Evolutionary conservation across 2,888 invertebrate species (phyloP).

Genomic region (Poecilobothrus nobilitatus): DNA sequence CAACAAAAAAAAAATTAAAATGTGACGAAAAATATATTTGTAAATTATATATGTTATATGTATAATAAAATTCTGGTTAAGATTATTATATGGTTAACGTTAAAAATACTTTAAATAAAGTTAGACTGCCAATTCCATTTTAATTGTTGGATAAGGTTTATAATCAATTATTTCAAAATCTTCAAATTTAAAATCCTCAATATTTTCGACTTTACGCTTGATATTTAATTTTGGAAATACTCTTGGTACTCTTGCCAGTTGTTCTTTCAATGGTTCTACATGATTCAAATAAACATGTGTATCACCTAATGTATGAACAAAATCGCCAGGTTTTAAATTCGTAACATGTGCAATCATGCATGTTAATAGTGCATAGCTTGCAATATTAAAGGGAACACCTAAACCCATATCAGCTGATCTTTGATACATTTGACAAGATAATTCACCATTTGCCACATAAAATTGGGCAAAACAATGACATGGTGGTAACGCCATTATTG

Average conservation of each 20-base stretch:
- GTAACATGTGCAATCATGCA: constrained; percentile 95
- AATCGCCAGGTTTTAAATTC: constrained; percentile 83
- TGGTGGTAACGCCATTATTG: constrained; percentile 91
- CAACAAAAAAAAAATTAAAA: neutral
- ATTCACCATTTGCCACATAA: constrained; percentile 71
- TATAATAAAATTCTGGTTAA: too few species aligned
- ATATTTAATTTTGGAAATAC: constrained; percentile 77
- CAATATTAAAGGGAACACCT: constrained; percentile 98
- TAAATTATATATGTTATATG: too few species aligned
- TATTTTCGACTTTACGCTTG: constrained; percentile 60
- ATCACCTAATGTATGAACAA: constrained; percentile 91
- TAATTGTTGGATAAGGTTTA: constrained; percentile 79
- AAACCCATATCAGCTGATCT: constrained; percentile 96
- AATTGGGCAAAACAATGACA: constrained; percentile 95
- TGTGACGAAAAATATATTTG: neutral
- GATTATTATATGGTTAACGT: too few species aligned
- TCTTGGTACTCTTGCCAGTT: constrained; percentile 67
- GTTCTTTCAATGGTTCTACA: constrained; percentile 69
- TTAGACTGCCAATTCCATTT: constrained; percentile 68
- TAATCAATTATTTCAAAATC: constrained; percentile 82
- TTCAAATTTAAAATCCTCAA: constrained; percentile 78
- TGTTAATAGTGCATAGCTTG: constrained; percentile 88
- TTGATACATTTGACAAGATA: constrained; percentile 91
- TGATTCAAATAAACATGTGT: constrained; percentile 92
- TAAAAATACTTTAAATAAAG: neutral